These are phyloP conservation scores for Tridacna crocea DNA, from an alignment of 2,888 invertebrate species.

Conservation along the genomic window DNA sequence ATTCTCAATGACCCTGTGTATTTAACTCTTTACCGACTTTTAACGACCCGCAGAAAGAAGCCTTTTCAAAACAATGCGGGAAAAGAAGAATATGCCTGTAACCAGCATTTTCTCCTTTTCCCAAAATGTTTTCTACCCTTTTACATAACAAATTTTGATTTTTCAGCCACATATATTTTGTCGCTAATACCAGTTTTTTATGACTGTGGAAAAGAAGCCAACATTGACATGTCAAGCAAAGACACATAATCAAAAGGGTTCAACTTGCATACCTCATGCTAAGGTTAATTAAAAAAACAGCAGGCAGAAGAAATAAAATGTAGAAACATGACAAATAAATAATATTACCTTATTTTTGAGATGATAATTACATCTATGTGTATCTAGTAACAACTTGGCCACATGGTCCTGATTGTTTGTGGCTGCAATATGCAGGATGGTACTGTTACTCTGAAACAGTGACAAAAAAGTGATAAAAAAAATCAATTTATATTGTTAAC, in stretches of 20 bases:
- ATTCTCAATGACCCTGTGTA: background rate
- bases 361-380: slow-evolving; percentile 59
- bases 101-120: background rate
- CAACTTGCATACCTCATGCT: too few relatives aligned
- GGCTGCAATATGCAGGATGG: slow-evolving; percentile 55
- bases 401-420: slow-evolving; percentile 49
- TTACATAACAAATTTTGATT: too few relatives aligned
- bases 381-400: slow-evolving; percentile 52
- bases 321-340: too few relatives aligned
- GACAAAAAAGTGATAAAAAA: background rate
- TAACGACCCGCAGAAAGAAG: background rate
- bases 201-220: background rate
- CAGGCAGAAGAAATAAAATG: too few relatives aligned
- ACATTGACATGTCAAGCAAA: too few relatives aligned
- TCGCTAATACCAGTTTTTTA: background rate
- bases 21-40: background rate
- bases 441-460: slow-evolving; percentile 46
- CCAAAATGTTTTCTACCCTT: background rate
- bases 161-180: background rate
- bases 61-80: background rate
- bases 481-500: background rate
- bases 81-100: background rate
- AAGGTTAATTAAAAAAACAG: too few relatives aligned
- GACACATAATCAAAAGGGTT: too few relatives aligned
- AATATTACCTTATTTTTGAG: slow-evolving; percentile 29